phyloP scores from a whole-genome alignment of 2,113 vertebrate species.

The Hyperoodon ampullatus region DNA sequence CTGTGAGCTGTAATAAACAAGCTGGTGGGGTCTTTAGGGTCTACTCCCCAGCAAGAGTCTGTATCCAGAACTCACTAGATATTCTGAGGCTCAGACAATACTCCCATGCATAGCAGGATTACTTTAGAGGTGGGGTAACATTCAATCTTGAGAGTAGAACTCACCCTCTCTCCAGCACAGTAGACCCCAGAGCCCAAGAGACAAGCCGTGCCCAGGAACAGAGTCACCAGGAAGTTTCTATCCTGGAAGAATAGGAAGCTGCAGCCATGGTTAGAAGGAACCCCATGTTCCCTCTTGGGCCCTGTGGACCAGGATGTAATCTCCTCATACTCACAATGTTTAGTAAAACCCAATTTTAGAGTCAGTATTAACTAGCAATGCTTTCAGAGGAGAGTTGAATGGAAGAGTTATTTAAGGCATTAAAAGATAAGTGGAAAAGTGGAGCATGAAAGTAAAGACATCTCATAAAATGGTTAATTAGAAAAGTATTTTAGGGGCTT shows the following conservation, averaged over 20 bases:
- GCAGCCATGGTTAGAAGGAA: too few species aligned
- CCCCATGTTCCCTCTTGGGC: neutral
- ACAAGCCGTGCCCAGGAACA: neutral
- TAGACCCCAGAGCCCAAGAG: neutral
- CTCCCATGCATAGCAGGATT: neutral
- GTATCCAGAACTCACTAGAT: neutral
- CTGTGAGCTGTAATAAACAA: neutral
- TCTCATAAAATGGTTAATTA: constrained; percentile 33
- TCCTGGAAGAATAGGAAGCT: neutral
- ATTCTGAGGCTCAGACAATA: neutral
- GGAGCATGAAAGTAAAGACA: constrained; percentile 3
- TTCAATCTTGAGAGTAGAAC: neutral
- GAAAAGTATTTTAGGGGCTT: neutral
- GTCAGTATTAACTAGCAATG: neutral
- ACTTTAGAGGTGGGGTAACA: neutral
- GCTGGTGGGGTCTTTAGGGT: neutral
- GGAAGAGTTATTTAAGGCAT: constrained; percentile 16
- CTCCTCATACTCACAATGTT: neutral
- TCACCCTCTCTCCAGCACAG: neutral
- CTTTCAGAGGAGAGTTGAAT: constrained; percentile 24
- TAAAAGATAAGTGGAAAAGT: constrained; percentile 53
- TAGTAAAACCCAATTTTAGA: neutral
- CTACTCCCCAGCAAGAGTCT: neutral
- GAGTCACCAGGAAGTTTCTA: neutral
- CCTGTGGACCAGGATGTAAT: neutral